These are phyloP conservation scores for Orthonychiurus folsomi DNA, from an alignment of 2,888 invertebrate genomes.

Conservation along the genomic window DNA sequence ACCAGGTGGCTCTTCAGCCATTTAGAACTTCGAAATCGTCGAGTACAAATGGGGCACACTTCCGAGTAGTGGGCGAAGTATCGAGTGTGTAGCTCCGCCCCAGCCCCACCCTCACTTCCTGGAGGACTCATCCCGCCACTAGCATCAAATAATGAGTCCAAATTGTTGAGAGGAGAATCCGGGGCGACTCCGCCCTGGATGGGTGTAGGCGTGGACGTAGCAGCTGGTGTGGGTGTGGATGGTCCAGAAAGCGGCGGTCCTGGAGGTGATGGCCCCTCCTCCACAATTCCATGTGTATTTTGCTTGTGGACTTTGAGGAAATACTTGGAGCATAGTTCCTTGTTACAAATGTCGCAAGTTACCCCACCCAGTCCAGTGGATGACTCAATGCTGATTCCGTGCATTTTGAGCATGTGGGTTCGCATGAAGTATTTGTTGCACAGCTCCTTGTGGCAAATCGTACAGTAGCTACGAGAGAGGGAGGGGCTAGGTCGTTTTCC, in stretches of 20 bases:
- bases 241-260: conserved; percentile 3
- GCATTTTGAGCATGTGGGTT: conserved; percentile 98
- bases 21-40: conserved; percentile 77
- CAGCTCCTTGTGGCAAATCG: conserved; percentile 95
- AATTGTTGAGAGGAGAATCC: no score
- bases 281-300: conserved; percentile 92
- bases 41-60: conserved; percentile 73
- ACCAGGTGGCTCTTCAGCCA: conserved; percentile 79
- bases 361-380: conserved; percentile 87
- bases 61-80: conserved; percentile 63
- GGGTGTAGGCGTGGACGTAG: neutral
- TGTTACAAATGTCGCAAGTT: conserved; percentile 94
- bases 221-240: conserved; percentile 41
- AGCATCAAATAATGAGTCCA: neutral
- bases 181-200: no score
- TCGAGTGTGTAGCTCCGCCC: conserved; percentile 43
- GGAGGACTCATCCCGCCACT: neutral
- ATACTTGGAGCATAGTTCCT: conserved; percentile 95
- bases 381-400: conserved; percentile 86
- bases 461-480: conserved; percentile 68
- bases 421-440: conserved; percentile 99
- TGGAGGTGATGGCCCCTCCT: conserved; percentile 54
- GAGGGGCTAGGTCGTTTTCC: conserved; percentile 39
- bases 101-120: neutral
- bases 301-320: conserved; percentile 95